Conservation (phyloP, 2,113 vertebrate species). For the Bubalus kerabau region DNA sequence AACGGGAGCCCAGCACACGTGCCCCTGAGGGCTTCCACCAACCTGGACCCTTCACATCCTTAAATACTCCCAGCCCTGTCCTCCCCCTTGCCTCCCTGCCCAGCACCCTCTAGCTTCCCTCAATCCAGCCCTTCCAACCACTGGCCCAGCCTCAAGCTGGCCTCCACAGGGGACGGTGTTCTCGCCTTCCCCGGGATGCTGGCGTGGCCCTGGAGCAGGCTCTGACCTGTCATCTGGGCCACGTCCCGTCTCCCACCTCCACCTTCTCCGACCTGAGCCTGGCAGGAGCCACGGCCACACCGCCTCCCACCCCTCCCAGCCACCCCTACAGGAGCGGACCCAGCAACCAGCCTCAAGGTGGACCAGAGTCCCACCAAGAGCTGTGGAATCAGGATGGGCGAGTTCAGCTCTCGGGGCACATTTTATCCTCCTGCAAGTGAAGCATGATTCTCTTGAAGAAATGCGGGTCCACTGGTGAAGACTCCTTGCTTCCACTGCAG, state of each 20-base stretch:
- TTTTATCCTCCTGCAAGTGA: neutral
- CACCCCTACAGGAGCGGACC: fast-evolving
- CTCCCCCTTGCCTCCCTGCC: neutral
- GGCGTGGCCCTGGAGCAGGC: neutral
- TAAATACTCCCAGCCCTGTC: neutral
- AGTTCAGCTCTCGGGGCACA: neutral
- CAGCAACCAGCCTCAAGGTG: neutral
- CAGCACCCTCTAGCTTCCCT: fast-evolving
- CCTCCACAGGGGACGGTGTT: fast-evolving
- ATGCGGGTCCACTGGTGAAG: neutral
- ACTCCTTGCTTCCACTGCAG: neutral
- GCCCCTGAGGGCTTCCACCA: neutral
- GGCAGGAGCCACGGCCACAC: neutral
- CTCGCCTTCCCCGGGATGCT: neutral
- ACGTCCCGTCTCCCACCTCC: neutral
- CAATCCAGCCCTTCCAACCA: neutral
- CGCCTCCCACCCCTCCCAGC: fast-evolving
- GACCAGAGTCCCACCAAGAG: neutral
- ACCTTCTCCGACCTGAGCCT: fast-evolving
- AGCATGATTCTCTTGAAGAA: neutral
- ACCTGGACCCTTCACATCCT: neutral
- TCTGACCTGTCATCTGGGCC: neutral
- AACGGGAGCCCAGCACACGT: fast-evolving
- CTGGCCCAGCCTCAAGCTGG: neutral
- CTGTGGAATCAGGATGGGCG: fast-evolving